phyloP scores from a whole-genome alignment of 2,113 vertebrate species.

The Cephalopterus ornatus region DNA sequence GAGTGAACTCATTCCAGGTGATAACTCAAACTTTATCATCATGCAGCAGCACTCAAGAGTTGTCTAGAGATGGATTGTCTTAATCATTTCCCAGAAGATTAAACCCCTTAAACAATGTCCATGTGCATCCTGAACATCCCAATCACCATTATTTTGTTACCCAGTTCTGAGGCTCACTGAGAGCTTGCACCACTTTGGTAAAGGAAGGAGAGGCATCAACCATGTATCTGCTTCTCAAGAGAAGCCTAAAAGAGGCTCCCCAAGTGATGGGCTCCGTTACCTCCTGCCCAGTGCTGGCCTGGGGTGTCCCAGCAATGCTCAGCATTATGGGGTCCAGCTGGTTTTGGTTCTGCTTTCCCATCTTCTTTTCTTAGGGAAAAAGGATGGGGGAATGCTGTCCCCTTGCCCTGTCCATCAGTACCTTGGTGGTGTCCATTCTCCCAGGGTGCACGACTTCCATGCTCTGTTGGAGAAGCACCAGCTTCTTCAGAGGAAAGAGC shows the following conservation, averaged over 20 bases:
- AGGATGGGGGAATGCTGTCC: neutral
- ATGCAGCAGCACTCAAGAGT: neutral
- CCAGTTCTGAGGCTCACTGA: neutral
- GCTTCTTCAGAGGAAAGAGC: neutral
- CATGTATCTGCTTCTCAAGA: neutral
- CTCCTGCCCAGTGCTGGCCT: neutral
- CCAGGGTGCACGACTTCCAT: rapidly evolving
- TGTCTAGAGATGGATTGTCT: neutral
- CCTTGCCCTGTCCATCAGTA: neutral
- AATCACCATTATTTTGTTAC: neutral
- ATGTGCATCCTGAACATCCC: neutral
- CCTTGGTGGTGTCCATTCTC: neutral
- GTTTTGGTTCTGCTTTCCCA: neutral
- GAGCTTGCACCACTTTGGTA: neutral
- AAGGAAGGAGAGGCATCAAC: neutral
- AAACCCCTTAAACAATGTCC: neutral
- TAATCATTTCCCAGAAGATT: neutral
- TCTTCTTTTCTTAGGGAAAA: neutral
- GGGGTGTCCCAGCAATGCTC: neutral
- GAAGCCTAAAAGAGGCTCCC: neutral
- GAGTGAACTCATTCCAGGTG: neutral
- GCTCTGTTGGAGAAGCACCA: neutral
- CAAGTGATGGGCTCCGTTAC: rapidly evolving
- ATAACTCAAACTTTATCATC: too few species aligned
- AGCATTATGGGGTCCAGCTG: neutral